Evolutionary conservation across 2,797 vertebrate genomes (phyloP), one percentile per base, ranked within the genome.

Genomic region (Pseudochaenichthys georgianus): DNA sequence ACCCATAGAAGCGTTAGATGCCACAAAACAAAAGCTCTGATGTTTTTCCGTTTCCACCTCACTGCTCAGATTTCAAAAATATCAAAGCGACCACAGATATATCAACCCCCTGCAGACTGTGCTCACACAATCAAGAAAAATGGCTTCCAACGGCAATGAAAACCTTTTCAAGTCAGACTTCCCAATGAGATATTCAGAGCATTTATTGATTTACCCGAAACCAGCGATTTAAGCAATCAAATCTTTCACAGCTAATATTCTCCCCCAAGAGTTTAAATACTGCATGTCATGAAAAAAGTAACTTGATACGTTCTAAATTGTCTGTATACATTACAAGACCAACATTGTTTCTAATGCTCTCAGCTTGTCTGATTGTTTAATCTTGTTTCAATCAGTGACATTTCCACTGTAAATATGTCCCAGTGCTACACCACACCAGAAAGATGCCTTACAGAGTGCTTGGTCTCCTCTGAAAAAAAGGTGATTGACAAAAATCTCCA

Each of bases 31-130:
- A 78, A 73, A 54, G 60, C 28, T 53, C 1, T 3, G 43, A 19
- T 65, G 51, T 79, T 73, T 58, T 85, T 38, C 77, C 48, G 78
- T 91, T 86, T 88, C 73, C 70, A 74, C 23, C 48, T 45, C 69
- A 10, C 4, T 13, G 54, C 69, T 80, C 59, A 67, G 78, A 75
- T 66, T 87, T 76, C 63, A 64, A 76, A 80, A 84, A 85, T 69
- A 66, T 42, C 76, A 4, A 10, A 64, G 57, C 64, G 51, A 67
- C 76, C 1, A 71, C 68, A 77, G 70, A 75, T 67, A 77, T 66
- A 82, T 81, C 81, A 76, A 52, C 74, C 75, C 75, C 66, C 82
- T 68, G 31, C 74, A 63, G 63, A 61, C 13, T n/a, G 15, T 70
- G 70, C 58, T 34, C 48, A 80, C 50, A 43, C 64, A 90, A 87